These are phyloP conservation scores for Scolanthus callimorphus DNA, from an alignment of 92 coral and sea anemone species.

Conservation along the genomic window DNA sequence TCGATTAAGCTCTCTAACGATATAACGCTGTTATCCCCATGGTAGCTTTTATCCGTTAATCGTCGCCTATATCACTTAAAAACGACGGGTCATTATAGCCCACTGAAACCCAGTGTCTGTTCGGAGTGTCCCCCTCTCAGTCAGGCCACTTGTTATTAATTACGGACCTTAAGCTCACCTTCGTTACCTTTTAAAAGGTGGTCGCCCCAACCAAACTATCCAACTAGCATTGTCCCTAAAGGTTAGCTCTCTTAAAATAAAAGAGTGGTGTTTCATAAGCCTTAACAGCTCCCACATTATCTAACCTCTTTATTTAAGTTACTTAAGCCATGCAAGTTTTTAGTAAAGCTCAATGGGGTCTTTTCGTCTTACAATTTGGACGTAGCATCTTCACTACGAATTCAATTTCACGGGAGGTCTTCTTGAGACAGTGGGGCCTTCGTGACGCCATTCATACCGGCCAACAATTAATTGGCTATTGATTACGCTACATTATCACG, in stretches of 20 bases:
- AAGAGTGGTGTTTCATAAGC: constrained; percentile 68
- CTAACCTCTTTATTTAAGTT: constrained; percentile 50
- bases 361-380: constrained; percentile 87
- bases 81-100: constrained; percentile 85
- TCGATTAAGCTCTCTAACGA: constrained; percentile 81
- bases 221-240: constrained; percentile 58
- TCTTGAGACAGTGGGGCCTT: constrained; percentile 87
- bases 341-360: constrained; percentile 94
- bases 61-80: constrained; percentile 76
- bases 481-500: constrained; percentile 86
- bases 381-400: constrained; percentile 95
- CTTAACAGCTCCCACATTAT: constrained; percentile 85
- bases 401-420: constrained; percentile 72
- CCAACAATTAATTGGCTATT: constrained; percentile 93
- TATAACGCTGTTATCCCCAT: constrained; percentile 94
- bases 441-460: constrained; percentile 94
- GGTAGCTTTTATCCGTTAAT: constrained; percentile 90
- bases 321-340: constrained; percentile 47
- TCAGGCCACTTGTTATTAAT: constrained; percentile 65
- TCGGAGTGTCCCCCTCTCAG: constrained; percentile 72
- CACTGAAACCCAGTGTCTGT: constrained; percentile 71
- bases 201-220: constrained; percentile 98
- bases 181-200: constrained; percentile 87
- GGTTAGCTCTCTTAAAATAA: constrained; percentile 72
- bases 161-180: constrained; percentile 80